Evolutionary conservation across 2,113 vertebrate species (phyloP).

Genomic region (Macrotis lagotis): DNA sequence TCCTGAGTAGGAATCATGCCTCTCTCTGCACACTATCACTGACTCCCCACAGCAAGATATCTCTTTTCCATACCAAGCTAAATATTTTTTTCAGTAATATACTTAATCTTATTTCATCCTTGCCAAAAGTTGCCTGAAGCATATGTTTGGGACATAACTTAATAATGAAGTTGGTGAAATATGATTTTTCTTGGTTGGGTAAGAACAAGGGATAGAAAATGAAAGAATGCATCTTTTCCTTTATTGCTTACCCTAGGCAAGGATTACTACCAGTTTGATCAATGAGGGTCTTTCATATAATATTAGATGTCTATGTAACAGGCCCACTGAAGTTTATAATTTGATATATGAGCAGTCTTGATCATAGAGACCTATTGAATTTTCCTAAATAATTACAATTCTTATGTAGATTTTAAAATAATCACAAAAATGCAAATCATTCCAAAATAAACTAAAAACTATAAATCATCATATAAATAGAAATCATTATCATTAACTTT

Average conservation of each 20-base stretch:
- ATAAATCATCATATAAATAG: neutral
- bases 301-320: neutral
- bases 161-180: neutral
- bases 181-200: neutral
- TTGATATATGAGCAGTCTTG: neutral
- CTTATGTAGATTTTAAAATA: neutral
- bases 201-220: neutral
- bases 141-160: neutral
- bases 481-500: neutral
- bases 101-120: conserved; percentile 1
- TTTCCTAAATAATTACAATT: neutral
- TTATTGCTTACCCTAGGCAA: neutral
- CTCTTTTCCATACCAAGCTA: neutral
- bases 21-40: neutral
- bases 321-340: neutral
- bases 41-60: neutral
- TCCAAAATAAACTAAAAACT: neutral
- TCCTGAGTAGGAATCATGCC: neutral
- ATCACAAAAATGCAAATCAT: neutral
- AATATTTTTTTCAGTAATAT: neutral
- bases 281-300: neutral
- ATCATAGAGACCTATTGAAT: neutral
- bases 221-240: neutral
- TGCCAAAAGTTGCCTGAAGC: conserved; percentile 1
- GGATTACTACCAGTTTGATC: neutral